These are phyloP conservation scores for Turnix velox DNA, from an alignment of 2,113 vertebrate genomes.

Conservation along the genomic window DNA sequence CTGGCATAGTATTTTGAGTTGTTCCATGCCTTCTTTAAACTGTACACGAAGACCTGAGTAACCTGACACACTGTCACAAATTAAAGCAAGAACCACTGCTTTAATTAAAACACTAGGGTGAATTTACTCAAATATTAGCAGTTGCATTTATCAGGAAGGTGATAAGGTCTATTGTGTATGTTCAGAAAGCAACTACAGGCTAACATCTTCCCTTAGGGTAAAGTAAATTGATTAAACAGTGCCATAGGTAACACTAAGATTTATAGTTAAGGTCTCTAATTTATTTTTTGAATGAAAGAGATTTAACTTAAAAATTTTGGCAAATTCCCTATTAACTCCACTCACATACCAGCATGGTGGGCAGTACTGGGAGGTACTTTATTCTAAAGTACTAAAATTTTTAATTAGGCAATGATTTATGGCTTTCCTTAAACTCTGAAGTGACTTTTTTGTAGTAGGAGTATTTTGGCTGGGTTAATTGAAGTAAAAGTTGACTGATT, in stretches of 20 bases:
- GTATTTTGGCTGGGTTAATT: slow-evolving; percentile 62
- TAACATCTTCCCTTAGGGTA: not conserved
- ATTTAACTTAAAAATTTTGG: slow-evolving; percentile 7
- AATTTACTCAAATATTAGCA: slow-evolving; percentile 28
- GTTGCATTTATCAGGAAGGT: not conserved
- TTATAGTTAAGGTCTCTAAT: slow-evolving; percentile 36
- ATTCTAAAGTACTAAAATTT: slow-evolving; percentile 36
- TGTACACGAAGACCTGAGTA: not conserved
- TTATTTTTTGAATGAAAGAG: slow-evolving; percentile 41
- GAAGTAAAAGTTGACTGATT: slow-evolving; percentile 69
- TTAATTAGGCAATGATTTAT: slow-evolving; percentile 61
- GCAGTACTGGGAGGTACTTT: not conserved
- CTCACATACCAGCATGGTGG: not conserved
- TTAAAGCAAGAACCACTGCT: slow-evolving; percentile 20
- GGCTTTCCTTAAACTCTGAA: slow-evolving; percentile 45
- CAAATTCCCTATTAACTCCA: slow-evolving; percentile 8
- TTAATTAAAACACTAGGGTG: slow-evolving; percentile 5
- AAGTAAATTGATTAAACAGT: slow-evolving; percentile 26
- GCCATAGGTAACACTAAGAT: not conserved
- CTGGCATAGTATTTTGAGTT: not conserved
- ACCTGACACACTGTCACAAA: not conserved
- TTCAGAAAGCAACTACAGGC: not conserved
- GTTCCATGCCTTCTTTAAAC: not conserved
- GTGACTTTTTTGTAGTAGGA: slow-evolving; percentile 40
- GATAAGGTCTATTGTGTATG: not conserved